Percentiles rank a stretch among this genome's conserved stretches.
phyloP scores from a whole-genome alignment of 2,113 vertebrate species.

The Montifringilla adamsi region DNA sequence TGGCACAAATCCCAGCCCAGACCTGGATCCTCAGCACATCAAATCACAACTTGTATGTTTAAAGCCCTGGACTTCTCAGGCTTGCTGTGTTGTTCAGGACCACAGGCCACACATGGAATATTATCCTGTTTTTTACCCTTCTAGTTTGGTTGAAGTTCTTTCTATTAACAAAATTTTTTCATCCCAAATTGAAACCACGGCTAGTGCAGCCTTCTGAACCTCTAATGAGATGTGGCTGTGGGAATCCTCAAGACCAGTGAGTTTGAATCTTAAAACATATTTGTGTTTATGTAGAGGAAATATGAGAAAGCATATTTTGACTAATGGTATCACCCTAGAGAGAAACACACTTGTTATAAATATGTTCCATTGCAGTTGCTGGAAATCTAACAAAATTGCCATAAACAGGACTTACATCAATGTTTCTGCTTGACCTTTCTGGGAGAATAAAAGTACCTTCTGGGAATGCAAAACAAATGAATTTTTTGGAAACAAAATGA shows the following conservation, averaged over 20 bases:
- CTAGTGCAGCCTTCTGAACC: neutral
- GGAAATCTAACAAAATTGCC: constrained; percentile 59
- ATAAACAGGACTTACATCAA: constrained; percentile 72
- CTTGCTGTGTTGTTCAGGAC: neutral
- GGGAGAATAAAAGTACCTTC: constrained; percentile 65
- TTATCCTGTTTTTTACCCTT: neutral
- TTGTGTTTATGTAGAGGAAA: constrained; percentile 72
- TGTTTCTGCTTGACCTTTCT: constrained; percentile 69
- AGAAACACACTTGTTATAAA: constrained; percentile 70
- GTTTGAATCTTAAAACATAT: constrained; percentile 44
- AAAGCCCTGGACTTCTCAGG: neutral
- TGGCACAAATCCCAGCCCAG: neutral
- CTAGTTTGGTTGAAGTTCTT: neutral
- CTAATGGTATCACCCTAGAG: constrained; percentile 64
- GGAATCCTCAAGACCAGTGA: constrained; percentile 62
- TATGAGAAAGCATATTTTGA: constrained; percentile 73
- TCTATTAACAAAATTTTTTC: constrained; percentile 25
- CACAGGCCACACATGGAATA: constrained; percentile 1
- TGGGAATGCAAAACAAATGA: constrained; percentile 63
- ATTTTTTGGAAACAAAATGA: constrained; percentile 66
- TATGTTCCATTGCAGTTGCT: constrained; percentile 70
- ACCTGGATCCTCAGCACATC: neutral
- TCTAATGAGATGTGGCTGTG: constrained; percentile 54
- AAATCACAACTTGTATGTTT: neutral
- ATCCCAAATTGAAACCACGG: constrained; percentile 36